Percentiles rank a stretch among this genome's conserved stretches.
Evolutionary conservation across 2,113 vertebrate species (phyloP).

Genomic region (Dasyurus viverrinus): DNA sequence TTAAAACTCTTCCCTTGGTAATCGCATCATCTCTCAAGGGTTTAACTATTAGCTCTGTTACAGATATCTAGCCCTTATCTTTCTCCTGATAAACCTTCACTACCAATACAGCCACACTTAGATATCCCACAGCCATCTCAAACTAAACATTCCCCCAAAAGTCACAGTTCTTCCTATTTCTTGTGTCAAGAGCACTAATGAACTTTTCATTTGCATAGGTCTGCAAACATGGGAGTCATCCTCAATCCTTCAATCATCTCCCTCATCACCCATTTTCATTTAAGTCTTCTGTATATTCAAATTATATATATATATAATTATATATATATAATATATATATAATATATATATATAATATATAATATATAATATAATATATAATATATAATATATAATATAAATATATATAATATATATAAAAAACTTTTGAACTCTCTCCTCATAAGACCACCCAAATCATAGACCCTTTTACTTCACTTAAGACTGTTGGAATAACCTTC

Average conservation of each 20-base stretch:
- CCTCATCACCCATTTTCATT: background rate
- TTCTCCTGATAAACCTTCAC: background rate
- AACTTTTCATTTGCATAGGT: background rate
- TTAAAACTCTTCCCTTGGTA: background rate
- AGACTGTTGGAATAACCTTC: background rate
- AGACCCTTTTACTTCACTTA: background rate
- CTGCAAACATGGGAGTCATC: background rate
- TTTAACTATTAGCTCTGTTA: background rate
- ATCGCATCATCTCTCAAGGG: background rate
- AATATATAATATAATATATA: no score
- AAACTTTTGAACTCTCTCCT: background rate
- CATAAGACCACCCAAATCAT: background rate
- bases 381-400: no score
- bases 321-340: no score
- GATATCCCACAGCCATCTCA: background rate
- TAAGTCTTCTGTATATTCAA: background rate
- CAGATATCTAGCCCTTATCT: background rate
- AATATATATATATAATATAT: no score
- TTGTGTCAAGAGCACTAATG: background rate
- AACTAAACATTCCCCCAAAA: background rate
- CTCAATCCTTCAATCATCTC: background rate
- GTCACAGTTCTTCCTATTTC: background rate
- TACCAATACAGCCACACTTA: background rate
- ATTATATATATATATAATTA: no score
- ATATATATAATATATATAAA: no score